Percentiles rank a stretch among this genome's conserved stretches.
These are phyloP conservation scores for Polydrusus pterygomalis DNA, from an alignment of 2,888 invertebrate genomes.

Conservation along the genomic window DNA sequence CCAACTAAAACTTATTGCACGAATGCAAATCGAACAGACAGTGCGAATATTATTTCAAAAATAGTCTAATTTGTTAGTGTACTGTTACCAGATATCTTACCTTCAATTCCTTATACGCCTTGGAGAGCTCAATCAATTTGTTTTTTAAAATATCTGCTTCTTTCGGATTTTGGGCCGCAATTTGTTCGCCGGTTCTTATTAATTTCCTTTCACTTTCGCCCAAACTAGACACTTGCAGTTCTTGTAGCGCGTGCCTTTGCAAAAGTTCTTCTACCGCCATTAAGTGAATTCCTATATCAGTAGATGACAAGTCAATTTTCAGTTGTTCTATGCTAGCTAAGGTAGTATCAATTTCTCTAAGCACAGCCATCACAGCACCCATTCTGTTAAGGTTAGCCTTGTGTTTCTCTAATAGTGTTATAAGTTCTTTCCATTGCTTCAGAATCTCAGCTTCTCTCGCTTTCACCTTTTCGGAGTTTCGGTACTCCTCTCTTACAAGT, in stretches of 20 bases:
- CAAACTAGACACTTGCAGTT: conserved; percentile 91
- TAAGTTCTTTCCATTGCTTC: conserved; percentile 89
- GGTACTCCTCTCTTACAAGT: conserved; percentile 92
- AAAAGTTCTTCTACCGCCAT: conserved; percentile 95
- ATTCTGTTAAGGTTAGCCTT: conserved; percentile 84
- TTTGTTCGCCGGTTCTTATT: conserved; percentile 77
- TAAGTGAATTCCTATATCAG: conserved; percentile 94
- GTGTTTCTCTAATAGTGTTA: conserved; percentile 90
- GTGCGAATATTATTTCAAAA: no score
- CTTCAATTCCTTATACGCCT: conserved; percentile 80
- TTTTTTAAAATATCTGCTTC: conserved; percentile 79
- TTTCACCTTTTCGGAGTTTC: conserved; percentile 88
- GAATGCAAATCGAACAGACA: no score
- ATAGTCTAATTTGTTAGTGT: no score
- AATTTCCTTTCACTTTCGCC: conserved; percentile 88
- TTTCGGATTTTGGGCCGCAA: conserved; percentile 73
- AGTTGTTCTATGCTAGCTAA: conserved; percentile 88
- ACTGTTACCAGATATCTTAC: conserved; percentile 65
- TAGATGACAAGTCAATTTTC: conserved; percentile 84
- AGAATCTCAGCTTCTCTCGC: conserved; percentile 80
- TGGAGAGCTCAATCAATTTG: conserved; percentile 84
- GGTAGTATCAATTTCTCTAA: conserved; percentile 94
- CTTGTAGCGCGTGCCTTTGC: conserved; percentile 94
- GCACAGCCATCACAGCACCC: conserved; percentile 89
- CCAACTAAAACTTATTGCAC: no score